Evolutionary conservation across 2,113 vertebrate species (phyloP).

Genomic region (Hyperoodon ampullatus): DNA sequence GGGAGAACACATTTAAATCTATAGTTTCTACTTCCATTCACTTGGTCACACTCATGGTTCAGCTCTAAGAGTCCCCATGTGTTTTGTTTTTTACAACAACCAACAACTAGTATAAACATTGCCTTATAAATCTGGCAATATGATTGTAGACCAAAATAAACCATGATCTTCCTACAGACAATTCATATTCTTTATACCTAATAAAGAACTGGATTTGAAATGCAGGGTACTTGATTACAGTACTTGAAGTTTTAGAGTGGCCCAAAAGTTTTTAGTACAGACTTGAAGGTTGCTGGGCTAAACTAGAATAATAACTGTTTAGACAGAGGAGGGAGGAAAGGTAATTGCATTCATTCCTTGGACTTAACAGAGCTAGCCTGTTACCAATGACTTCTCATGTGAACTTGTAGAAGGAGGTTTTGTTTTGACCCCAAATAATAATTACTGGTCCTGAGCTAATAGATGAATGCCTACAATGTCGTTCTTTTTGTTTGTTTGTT

Average conservation of each 20-base stretch:
- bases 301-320: neutral
- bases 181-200: neutral
- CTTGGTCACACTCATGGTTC: neutral
- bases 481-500: neutral
- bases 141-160: neutral
- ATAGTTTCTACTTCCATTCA: neutral
- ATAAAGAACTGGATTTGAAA: neutral
- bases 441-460: neutral
- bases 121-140: neutral
- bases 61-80: neutral
- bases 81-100: neutral
- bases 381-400: neutral
- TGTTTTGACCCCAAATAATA: neutral
- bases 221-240: neutral
- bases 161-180: neutral
- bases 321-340: neutral
- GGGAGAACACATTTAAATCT: neutral
- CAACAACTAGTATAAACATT: neutral
- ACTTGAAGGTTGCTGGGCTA: neutral
- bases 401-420: neutral
- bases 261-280: neutral
- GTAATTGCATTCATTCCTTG: neutral
- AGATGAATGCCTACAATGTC: neutral
- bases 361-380: neutral
- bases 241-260: neutral